Percentiles rank a stretch among this genome's conserved stretches.
These are phyloP conservation scores for Dyspetes luteomarginatus DNA, from an alignment of 2,888 invertebrate genomes.

Conservation along the genomic window DNA sequence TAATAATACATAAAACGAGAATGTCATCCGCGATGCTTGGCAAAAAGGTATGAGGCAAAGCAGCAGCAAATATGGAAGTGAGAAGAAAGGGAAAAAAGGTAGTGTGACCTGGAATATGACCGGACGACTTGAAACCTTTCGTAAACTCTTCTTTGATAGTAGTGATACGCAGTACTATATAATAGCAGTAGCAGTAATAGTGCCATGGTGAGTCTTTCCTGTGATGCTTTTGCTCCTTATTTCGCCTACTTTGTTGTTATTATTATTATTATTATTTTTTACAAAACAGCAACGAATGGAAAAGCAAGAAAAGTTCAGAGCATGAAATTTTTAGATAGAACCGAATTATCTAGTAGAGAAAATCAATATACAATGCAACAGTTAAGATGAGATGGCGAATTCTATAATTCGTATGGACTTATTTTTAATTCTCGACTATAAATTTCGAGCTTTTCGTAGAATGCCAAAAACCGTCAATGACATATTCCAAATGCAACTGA, in stretches of 20 bases:
- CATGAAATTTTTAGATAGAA: too few species aligned
- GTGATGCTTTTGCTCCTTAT: neutral
- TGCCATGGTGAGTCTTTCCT: neutral
- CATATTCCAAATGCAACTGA: too few species aligned
- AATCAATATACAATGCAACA: too few species aligned
- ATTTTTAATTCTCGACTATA: too few species aligned
- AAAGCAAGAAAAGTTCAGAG: too few species aligned
- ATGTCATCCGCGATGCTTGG: neutral
- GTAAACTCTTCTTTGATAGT: constrained; percentile 7
- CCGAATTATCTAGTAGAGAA: too few species aligned
- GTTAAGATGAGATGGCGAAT: too few species aligned
- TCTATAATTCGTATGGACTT: too few species aligned
- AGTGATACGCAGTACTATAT: neutral
- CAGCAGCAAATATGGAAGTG: constrained; percentile 4
- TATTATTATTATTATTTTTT: neutral
- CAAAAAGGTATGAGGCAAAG: neutral
- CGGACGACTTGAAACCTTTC: constrained; percentile 19
- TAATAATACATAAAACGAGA: constrained; percentile 51
- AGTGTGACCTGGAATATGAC: constrained; percentile 29
- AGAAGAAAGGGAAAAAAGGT: constrained; percentile 1
- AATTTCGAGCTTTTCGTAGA: too few species aligned
- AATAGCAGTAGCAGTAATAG: neutral
- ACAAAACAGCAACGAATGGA: too few species aligned
- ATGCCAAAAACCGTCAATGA: too few species aligned
- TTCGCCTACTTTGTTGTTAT: neutral